These are phyloP conservation scores for Volucella inanis DNA, from an alignment of 2,888 invertebrate genomes.

Conservation along the genomic window DNA sequence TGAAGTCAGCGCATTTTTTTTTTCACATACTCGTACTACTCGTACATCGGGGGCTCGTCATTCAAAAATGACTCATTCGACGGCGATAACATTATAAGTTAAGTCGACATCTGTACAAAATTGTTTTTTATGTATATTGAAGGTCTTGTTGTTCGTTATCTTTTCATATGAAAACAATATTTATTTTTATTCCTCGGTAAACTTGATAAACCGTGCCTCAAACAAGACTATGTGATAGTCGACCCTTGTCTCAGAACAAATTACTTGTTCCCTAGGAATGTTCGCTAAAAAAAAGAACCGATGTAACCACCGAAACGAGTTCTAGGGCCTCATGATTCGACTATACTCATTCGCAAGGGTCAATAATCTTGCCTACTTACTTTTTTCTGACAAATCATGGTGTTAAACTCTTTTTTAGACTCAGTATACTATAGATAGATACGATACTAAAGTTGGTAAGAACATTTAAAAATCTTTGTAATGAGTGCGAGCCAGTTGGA, in stretches of 20 bases:
- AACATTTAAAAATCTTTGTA: not conserved
- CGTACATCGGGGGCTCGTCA: slow-evolving; percentile 22
- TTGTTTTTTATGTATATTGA: not conserved
- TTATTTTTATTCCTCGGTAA: not conserved
- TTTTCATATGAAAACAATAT: not conserved
- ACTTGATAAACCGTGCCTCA: not conserved
- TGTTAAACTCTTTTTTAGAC: slow-evolving; percentile 7
- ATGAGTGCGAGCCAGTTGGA: slow-evolving; percentile 5
- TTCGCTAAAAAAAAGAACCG: not conserved
- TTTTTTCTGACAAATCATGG: slow-evolving; percentile 10
- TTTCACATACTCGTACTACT: not conserved
- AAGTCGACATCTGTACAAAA: not conserved
- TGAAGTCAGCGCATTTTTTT: slow-evolving; percentile 1
- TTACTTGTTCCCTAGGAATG: slow-evolving; percentile 1
- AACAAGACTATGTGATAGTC: not conserved
- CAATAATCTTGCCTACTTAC: slow-evolving; percentile 43
- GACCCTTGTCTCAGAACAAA: not conserved
- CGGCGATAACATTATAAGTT: not conserved
- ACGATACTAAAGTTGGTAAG: not conserved
- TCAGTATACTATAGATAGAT: not conserved
- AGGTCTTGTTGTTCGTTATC: not conserved
- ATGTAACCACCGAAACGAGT: slow-evolving; percentile 2
- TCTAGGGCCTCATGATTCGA: slow-evolving; percentile 4
- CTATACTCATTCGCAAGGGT: slow-evolving; percentile 15
- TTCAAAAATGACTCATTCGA: not conserved